Evolutionary conservation across 53 echinoderm and acorn worm genomes (phyloP).

Genomic region (Echinometra lucunter): DNA sequence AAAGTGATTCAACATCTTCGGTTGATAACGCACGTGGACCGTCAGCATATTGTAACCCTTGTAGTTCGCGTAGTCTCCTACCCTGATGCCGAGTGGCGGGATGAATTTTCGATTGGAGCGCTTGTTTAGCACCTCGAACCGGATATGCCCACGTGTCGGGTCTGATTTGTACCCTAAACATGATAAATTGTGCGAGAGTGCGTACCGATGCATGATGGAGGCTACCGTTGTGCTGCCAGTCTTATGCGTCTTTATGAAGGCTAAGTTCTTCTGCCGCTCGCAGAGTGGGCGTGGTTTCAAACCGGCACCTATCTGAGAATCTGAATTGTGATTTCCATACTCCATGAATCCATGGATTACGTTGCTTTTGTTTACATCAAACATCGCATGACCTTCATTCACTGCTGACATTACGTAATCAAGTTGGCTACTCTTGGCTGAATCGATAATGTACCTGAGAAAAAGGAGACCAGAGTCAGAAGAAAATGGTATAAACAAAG

Average conservation of each 20-base stretch:
- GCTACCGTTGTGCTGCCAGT: slow-evolving; percentile 78
- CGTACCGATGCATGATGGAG: slow-evolving; percentile 72
- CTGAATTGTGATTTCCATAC: neutral
- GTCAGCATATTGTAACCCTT: slow-evolving; percentile 71
- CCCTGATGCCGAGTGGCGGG: slow-evolving; percentile 68
- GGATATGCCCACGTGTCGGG: slow-evolving; percentile 70
- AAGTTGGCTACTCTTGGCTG: neutral
- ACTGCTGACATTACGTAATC: neutral
- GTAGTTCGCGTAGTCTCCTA: slow-evolving; percentile 63
- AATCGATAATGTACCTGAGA: neutral
- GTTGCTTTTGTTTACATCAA: neutral
- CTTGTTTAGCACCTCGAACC: neutral
- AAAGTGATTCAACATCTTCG: slow-evolving; percentile 66
- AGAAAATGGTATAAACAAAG: neutral
- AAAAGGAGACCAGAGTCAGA: neutral
- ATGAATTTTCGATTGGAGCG: slow-evolving; percentile 66
- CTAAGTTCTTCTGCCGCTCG: slow-evolving; percentile 57
- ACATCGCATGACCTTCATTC: neutral
- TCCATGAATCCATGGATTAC: neutral
- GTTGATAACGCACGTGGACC: slow-evolving; percentile 73
- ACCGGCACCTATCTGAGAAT: neutral
- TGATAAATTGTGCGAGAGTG: slow-evolving; percentile 58
- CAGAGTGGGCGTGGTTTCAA: neutral
- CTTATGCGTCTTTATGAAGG: slow-evolving; percentile 79
- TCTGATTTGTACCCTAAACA: slow-evolving; percentile 60